Base-by-base conservation (phyloP, 2,888 invertebrate genomes). In the Himalopsyche kuldschensis region DNA sequence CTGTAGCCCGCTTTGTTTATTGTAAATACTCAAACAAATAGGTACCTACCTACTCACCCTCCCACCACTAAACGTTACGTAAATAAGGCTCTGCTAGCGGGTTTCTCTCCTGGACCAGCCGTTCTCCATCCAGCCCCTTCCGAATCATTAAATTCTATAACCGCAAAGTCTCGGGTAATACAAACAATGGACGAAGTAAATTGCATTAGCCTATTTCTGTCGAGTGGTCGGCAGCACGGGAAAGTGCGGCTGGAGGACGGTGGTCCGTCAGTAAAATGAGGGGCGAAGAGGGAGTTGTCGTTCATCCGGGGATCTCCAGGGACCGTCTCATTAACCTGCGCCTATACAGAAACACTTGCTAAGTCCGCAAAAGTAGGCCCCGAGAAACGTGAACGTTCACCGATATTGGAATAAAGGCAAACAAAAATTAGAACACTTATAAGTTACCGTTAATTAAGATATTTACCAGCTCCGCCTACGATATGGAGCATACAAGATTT, bases 141-240 rank as follows among this genome's bases (percentile, higher is more conserved):
- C 85, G 85, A 85, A 85, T 85, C 85, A 85, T 85, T 85, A 84
- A 85, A 85, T 84, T 85, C 85, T 85, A 85, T 85, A 85, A 85
- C 85, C 85, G 78, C 85, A 85, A 84, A 81, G 84, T 85, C 85
- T 85, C 83, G 83, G 83, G 85, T 81, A 84, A 82, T 84, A 85
- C 85, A 85, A 85, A 84, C 85, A 85, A 85, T 85, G 83, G 85
- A 82, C 85, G 77, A 41, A 81, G 83, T 85, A 85, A 85, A 85
- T 85, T 85, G 85, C 84, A 85, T 84, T 84, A 82, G 75, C 84
- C 84, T 85, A 85, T 85, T 85, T 84, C 82, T 77, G 75, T 55
- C 55, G 76, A 80, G 31, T 41, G 75, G n/a, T 75, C 31, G 75
- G 75, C 10, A 75, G 32, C 75, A 32, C 20, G 30, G 69, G 24